Conservation (phyloP, 2,113 vertebrate species). For the Mirounga angustirostris region DNA sequence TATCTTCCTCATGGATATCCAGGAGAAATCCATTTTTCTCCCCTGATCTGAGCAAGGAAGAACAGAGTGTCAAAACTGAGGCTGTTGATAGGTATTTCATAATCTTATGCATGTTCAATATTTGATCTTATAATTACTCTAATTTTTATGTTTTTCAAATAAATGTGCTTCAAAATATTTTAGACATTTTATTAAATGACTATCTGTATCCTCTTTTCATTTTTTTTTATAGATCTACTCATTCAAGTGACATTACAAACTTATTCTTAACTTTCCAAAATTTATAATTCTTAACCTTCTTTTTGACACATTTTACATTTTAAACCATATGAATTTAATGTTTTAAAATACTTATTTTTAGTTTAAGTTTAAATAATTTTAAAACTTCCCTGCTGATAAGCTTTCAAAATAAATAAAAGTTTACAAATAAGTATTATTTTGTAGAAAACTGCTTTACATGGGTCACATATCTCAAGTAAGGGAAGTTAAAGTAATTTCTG, state of each 20-base stretch:
- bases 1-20: not conserved
- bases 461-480: slow-evolving; percentile 17
- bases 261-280: not conserved
- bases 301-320: slow-evolving; percentile 1
- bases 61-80: not conserved
- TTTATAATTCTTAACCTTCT: not conserved
- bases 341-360: slow-evolving; percentile 31
- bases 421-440: not conserved
- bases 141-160: not conserved
- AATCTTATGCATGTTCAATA: not conserved
- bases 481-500: not conserved
- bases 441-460: slow-evolving; percentile 2
- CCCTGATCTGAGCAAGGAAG: not conserved
- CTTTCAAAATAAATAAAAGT: not conserved
- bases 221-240: not conserved
- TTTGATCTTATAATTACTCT: not conserved
- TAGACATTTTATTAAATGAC: not conserved
- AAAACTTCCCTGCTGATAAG: not conserved
- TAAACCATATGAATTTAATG: not conserved
- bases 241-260: not conserved
- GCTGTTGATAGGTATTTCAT: not conserved
- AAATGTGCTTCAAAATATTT: not conserved
- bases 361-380: not conserved
- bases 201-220: not conserved
- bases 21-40: not conserved